These are phyloP conservation scores for Agrochola lychnidis DNA, from an alignment of 2,888 invertebrate genomes.

Conservation along the genomic window DNA sequence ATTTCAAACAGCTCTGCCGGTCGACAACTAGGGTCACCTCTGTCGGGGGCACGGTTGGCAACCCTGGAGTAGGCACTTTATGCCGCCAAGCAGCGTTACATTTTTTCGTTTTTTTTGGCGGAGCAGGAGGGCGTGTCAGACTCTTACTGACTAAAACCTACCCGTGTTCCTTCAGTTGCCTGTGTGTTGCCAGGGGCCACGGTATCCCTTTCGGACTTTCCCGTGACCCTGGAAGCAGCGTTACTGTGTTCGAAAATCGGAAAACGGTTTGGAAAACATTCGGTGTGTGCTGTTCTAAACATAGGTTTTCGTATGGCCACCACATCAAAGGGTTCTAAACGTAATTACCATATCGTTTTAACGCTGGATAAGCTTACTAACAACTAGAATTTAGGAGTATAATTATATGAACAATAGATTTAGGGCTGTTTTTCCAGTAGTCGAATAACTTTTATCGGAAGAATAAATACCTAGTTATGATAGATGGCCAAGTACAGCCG, in stretches of 20 bases:
- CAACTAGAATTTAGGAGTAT: background rate
- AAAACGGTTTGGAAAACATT: background rate
- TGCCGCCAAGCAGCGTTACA: background rate
- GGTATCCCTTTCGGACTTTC: too few relatives aligned
- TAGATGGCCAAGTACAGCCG: too few relatives aligned
- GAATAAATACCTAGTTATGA: background rate
- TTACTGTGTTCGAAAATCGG: background rate
- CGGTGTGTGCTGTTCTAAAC: background rate
- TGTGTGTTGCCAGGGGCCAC: too few relatives aligned
- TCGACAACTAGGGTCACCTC: too few relatives aligned
- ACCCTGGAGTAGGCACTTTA: too few relatives aligned
- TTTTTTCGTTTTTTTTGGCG: too few relatives aligned
- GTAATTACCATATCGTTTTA: conserved; percentile 14
- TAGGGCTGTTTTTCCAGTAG: background rate
- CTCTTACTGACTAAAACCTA: too few relatives aligned
- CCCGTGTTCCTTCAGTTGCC: too few relatives aligned
- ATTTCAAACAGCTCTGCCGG: too few relatives aligned
- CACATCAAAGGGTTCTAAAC: conserved; percentile 10
- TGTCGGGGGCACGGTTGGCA: too few relatives aligned
- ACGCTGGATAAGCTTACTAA: background rate
- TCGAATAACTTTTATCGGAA: background rate
- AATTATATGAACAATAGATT: background rate
- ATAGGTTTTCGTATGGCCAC: background rate
- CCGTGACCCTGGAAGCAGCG: too few relatives aligned
- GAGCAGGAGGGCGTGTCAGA: too few relatives aligned